Conservation (phyloP, 2,113 vertebrate species). For the Callithrix jacchus region DNA sequence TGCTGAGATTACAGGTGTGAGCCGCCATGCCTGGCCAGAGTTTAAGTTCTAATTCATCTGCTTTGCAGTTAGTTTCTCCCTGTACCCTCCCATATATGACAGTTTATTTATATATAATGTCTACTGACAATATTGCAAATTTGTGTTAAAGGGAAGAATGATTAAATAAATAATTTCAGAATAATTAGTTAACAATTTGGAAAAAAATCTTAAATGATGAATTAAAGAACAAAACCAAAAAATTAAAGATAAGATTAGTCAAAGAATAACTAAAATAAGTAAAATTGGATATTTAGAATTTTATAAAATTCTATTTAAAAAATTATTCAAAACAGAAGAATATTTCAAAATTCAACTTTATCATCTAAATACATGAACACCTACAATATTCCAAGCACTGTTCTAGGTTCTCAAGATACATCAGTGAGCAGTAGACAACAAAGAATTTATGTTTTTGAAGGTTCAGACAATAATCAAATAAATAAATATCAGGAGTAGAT, state of each 20-base stretch:
- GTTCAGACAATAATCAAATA: neutral
- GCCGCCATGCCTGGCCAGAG: no score
- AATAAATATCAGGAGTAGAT: neutral
- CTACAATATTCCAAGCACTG: neutral
- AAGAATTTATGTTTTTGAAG: neutral
- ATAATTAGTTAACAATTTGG: neutral
- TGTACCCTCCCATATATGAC: neutral
- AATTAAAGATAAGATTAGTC: neutral
- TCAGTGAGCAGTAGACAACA: neutral
- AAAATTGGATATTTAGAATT: neutral
- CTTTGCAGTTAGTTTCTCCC: neutral
- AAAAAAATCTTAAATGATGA: neutral
- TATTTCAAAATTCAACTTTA: neutral
- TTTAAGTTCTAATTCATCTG: neutral
- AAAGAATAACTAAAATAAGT: neutral
- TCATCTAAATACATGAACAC: neutral
- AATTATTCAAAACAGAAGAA: neutral
- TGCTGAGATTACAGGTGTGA: no score
- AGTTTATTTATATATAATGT: neutral
- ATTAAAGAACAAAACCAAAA: neutral
- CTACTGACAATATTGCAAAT: neutral
- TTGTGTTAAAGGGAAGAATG: neutral
- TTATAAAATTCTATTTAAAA: constrained; percentile 21
- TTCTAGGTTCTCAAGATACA: neutral
- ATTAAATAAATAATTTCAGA: neutral